Evolutionary conservation across 1,140 invertebrate species (phyloP).

Genomic region (Cydia fagiglandana): DNA sequence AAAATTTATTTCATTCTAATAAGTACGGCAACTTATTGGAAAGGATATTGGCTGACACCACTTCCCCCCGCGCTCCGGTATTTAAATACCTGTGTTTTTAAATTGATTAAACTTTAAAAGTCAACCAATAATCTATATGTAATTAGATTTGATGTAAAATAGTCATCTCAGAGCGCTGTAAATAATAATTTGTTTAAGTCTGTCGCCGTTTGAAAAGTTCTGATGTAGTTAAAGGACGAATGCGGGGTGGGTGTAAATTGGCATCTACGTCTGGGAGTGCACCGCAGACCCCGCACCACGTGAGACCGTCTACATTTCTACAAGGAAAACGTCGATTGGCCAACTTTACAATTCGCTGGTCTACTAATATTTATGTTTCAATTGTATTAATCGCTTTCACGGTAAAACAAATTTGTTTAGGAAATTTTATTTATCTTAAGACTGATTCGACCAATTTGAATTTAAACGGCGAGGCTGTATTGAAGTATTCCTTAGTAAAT

Average conservation of each 20-base stretch:
- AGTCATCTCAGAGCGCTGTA: background rate
- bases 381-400: background rate
- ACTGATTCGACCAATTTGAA: background rate
- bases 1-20: background rate
- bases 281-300: background rate
- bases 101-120: background rate
- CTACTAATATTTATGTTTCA: background rate
- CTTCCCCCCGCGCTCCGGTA: too few relatives aligned
- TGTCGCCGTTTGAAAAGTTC: background rate
- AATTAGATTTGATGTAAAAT: too few relatives aligned
- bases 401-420: constrained; percentile 3
- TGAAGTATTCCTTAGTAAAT: background rate
- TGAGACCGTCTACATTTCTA: background rate
- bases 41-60: too few relatives aligned
- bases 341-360: background rate
- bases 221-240: background rate
- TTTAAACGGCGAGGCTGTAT: background rate
- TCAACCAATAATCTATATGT: background rate
- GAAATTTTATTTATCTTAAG: background rate
- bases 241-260: background rate
- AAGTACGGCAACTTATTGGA: background rate
- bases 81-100: background rate
- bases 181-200: background rate
- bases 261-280: background rate
- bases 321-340: background rate